Evolutionary conservation across 2,113 vertebrate genomes (phyloP).

Genomic region (Ictalurus punctatus): DNA sequence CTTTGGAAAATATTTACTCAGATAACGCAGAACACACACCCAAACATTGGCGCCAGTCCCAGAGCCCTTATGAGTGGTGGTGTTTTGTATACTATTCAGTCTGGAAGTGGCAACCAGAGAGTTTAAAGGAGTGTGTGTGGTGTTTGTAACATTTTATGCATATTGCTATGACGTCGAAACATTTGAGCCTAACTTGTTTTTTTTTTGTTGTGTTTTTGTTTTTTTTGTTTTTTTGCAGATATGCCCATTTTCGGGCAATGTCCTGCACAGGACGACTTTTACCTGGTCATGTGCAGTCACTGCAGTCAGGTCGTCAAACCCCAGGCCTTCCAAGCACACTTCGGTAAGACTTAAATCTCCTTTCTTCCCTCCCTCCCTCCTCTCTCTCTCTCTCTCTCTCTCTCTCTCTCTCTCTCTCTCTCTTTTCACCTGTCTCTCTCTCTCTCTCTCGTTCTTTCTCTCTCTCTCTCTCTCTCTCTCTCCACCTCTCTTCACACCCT

Average conservation of each 20-base stretch:
- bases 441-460: too few relatives aligned
- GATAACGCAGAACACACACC: not conserved
- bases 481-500: too few relatives aligned
- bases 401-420: not conserved
- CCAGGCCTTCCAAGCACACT: conserved; percentile 99
- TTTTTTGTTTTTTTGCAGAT: conserved; percentile 70
- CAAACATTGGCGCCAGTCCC: conserved; percentile 20
- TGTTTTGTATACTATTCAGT: not conserved
- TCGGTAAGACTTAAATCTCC: conserved; percentile 80
- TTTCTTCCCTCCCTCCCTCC: not conserved
- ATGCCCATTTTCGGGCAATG: conserved; percentile 99
- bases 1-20: conserved; percentile 16
- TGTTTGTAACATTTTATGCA: not conserved
- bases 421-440: not conserved
- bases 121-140: not conserved
- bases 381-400: not conserved
- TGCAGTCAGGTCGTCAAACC: conserved; percentile 98
- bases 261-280: conserved; percentile 98
- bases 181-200: not conserved
- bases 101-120: not conserved
- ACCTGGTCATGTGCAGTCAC: conserved; percentile 99
- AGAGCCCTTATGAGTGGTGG: not conserved
- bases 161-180: not conserved
- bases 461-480: too few relatives aligned
- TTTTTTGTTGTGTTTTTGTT: not conserved